Conservation (phyloP, 1,140 invertebrate species). For the Drosophila takahashii region DNA sequence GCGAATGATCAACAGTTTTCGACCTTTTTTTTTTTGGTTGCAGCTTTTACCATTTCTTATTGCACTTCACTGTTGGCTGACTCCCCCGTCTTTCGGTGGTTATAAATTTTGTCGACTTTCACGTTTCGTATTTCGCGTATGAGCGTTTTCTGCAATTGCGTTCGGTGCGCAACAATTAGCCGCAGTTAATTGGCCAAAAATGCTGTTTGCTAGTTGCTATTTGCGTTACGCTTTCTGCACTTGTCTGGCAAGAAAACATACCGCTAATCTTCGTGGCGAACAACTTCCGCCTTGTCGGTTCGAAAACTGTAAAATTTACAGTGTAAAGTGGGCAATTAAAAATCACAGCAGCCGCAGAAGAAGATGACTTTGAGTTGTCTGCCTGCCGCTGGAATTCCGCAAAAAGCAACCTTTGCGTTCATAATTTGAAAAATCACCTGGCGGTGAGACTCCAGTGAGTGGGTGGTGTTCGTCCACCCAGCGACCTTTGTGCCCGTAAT, state of each 20-base stretch:
- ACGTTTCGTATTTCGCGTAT: conserved; percentile 66
- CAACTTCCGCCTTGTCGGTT: conserved; percentile 57
- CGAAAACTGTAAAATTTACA: conserved; percentile 68
- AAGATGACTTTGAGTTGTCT: conserved; percentile 52
- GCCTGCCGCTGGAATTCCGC: conserved; percentile 27
- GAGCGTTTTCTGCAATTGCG: conserved; percentile 15
- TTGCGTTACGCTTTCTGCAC: conserved; percentile 77
- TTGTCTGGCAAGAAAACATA: conserved; percentile 42
- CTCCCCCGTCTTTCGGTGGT: conserved; percentile 33
- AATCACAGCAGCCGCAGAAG: conserved; percentile 29
- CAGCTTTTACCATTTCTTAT: conserved; percentile 7
- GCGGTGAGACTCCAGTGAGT: conserved; percentile 2
- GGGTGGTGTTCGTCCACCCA: neutral
- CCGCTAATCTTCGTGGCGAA: conserved; percentile 56
- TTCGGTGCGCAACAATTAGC: conserved; percentile 74
- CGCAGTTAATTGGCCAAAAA: conserved; percentile 78
- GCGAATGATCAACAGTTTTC: conserved; percentile 40
- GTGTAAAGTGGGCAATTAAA: conserved; percentile 66
- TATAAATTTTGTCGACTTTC: conserved; percentile 69
- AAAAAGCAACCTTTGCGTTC: conserved; percentile 53
- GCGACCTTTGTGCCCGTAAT: conserved; percentile 70
- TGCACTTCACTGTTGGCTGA: conserved; percentile 13
- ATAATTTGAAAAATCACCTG: conserved; percentile 69
- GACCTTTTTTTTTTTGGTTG: conserved; percentile 9
- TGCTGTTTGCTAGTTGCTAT: conserved; percentile 60